Base-by-base conservation (phyloP, 2,113 vertebrate genomes). In the Platysternon megacephalum region DNA sequence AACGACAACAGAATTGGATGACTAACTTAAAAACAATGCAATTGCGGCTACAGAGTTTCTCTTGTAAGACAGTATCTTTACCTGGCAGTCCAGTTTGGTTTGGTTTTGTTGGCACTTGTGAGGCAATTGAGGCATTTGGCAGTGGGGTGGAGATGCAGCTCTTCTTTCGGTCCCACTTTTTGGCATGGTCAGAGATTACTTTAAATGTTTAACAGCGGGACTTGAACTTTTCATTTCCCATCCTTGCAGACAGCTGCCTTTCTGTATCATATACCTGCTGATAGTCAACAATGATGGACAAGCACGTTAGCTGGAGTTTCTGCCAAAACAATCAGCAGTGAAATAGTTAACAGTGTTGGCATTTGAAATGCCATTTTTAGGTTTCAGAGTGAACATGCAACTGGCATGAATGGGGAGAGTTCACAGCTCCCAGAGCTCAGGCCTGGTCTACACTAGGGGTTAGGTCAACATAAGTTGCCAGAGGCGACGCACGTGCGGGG, bases 201-300 rank as follows among this genome's bases (percentile, higher is more conserved):
- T 53, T 53, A 46, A 22, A 61, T 90, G 82, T 81, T 84, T 0
- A 1, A n/a, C 16, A 48, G 24, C 85, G 22, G 58, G 87, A 35
- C 5, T 56, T 58, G 49, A 88, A 32, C 74, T 79, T 83, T 82
- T 19, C 39, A 29, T 91, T 95, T 93, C 68, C 32, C n/a, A 81
- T 13, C 48, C 84, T 72, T 53, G 82, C 74, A 87, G 11, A 49
- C 84, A 88, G 81, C 84, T 82, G 46, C 1, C 1, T 26, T 8
- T 22, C 21, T 26, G 39, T 26, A 26, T 42, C 35, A 44, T 76
- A 24, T 24, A 76, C 9, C 39, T 4, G n/a, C 76, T 65, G 39
- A 16, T n/a, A n/a, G 32, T 8, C 61, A 35, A 68, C 58, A 7
- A 46, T 83, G 46, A 88, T 93, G 5, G 22, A 13, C 11, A 76